phyloP scores from a whole-genome alignment of 2,888 invertebrate species.

The Troides helena region DNA sequence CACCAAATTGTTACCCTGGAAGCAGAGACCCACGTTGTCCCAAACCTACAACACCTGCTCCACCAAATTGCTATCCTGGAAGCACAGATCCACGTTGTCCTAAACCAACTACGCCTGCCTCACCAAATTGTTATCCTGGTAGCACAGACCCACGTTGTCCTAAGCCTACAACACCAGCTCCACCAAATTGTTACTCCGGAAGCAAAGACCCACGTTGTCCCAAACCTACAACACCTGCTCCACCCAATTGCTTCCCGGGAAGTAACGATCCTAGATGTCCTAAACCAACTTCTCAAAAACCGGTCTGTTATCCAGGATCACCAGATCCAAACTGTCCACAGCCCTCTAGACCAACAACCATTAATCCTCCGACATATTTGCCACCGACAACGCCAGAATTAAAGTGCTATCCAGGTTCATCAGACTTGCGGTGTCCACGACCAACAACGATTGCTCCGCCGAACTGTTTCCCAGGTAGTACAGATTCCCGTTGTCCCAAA shows the following conservation, averaged over 20 bases:
- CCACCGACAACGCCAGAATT: slow-evolving; percentile 39
- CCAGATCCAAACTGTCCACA: slow-evolving; percentile 49
- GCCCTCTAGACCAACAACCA: slow-evolving; percentile 40
- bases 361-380: slow-evolving; percentile 40
- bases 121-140: slow-evolving; percentile 37
- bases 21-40: slow-evolving; percentile 54
- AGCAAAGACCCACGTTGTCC: slow-evolving; percentile 42
- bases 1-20: slow-evolving; percentile 48
- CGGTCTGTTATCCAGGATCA: slow-evolving; percentile 39
- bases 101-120: slow-evolving; percentile 41
- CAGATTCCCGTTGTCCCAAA: slow-evolving; percentile 40
- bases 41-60: slow-evolving; percentile 2
- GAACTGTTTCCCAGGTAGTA: slow-evolving; percentile 42
- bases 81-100: slow-evolving; percentile 43
- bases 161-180: slow-evolving; percentile 34
- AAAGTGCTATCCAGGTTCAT: slow-evolving; percentile 34
- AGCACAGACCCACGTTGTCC: neutral
- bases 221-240: slow-evolving; percentile 37
- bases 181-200: slow-evolving; percentile 41
- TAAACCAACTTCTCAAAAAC: slow-evolving; percentile 38
- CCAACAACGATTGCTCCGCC: slow-evolving; percentile 43
- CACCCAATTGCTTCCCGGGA: slow-evolving; percentile 34
- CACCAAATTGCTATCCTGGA: slow-evolving; percentile 32
- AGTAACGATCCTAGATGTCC: slow-evolving; percentile 42
- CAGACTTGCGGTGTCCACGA: slow-evolving; percentile 38